These are phyloP conservation scores for Tonatia bakeri DNA, from an alignment of 2,113 vertebrate species.

Conservation along the genomic window DNA sequence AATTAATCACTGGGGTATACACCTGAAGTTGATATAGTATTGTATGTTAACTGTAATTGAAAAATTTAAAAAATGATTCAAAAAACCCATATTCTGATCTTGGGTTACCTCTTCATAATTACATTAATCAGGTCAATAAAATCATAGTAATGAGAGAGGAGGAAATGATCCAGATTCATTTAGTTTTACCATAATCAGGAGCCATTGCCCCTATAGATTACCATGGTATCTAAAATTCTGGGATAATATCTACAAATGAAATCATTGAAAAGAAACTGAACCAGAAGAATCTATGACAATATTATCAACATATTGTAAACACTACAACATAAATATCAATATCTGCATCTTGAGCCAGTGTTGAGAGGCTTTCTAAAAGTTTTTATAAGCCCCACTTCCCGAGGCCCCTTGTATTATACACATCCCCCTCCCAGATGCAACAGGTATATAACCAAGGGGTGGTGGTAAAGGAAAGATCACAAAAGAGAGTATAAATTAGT, in stretches of 20 bases:
- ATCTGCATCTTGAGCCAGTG: not conserved
- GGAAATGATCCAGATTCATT: not conserved
- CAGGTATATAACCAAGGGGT: not conserved
- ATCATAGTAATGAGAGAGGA: not conserved
- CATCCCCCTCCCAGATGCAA: not conserved
- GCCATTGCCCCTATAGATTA: not conserved
- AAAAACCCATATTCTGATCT: not conserved
- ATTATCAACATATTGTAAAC: not conserved
- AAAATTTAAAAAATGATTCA: no score
- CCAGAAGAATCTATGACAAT: not conserved
- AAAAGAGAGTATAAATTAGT: not conserved
- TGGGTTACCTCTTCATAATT: not conserved
- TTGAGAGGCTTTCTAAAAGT: not conserved
- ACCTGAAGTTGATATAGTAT: no score
- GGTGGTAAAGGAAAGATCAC: not conserved
- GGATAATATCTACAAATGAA: not conserved
- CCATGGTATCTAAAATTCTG: not conserved
- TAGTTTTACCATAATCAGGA: not conserved
- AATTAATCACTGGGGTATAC: no score
- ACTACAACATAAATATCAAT: slow-evolving; percentile 4
- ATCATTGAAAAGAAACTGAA: not conserved
- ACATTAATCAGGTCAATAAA: not conserved
- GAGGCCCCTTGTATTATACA: not conserved
- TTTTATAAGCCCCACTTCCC: not conserved
- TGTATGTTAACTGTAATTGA: no score